Conservation (phyloP, 2,113 vertebrate species). For the Litocranius walleri region DNA sequence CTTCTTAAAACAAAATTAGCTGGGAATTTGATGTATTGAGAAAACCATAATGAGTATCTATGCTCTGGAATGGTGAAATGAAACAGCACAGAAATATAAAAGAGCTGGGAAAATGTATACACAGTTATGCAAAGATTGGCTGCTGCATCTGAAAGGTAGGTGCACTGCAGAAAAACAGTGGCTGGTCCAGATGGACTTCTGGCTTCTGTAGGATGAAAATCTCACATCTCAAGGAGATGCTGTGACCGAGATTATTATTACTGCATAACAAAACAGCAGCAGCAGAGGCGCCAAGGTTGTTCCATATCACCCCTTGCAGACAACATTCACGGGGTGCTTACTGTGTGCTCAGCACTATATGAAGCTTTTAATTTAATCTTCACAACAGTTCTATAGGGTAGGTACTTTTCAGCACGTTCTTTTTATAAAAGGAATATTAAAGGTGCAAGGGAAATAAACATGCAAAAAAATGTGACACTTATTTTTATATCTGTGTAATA, state of each 20-base stretch:
- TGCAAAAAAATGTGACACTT: not conserved
- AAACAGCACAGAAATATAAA: constrained; percentile 30
- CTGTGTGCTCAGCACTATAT: accelerated
- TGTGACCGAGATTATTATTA: not conserved
- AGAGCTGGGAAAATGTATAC: not conserved
- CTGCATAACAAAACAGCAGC: not conserved
- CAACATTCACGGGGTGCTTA: not conserved
- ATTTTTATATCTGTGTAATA: not conserved
- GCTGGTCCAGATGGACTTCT: not conserved
- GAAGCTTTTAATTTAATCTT: not conserved
- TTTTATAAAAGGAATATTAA: not conserved
- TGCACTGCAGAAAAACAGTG: not conserved
- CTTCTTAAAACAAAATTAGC: constrained; percentile 63
- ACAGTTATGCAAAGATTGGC: not conserved
- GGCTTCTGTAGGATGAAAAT: not conserved
- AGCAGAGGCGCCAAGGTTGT: not conserved
- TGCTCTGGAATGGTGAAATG: not conserved
- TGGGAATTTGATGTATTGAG: constrained; percentile 43
- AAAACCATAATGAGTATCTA: constrained; percentile 12
- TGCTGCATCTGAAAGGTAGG: not conserved
- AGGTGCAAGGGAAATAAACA: not conserved
- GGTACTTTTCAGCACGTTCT: not conserved
- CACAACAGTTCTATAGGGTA: not conserved
- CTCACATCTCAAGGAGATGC: not conserved
- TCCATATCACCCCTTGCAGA: not conserved